phyloP scores from a whole-genome alignment of 1,140 invertebrate species.

The Rhizoglyphus robini region DNA sequence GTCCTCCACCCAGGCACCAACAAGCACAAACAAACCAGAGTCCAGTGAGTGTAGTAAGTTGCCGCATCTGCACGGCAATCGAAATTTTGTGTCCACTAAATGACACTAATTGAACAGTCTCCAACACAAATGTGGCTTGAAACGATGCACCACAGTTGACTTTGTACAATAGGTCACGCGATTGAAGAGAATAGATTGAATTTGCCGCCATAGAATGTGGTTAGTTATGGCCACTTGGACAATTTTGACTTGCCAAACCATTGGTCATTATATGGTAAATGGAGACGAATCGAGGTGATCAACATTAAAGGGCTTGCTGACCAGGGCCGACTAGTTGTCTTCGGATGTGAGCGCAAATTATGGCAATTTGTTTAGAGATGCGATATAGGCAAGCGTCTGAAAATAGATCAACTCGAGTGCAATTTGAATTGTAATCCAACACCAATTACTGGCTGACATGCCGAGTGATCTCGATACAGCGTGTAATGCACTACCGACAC shows the following conservation, averaged over 20 bases:
- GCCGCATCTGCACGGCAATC: too few relatives aligned
- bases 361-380: neutral
- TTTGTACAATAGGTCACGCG: neutral
- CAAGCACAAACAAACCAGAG: too few relatives aligned
- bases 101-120: too few relatives aligned
- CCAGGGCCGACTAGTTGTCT: too few relatives aligned
- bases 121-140: too few relatives aligned
- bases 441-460: neutral
- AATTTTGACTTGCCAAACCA: neutral
- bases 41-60: too few relatives aligned
- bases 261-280: too few relatives aligned
- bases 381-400: neutral
- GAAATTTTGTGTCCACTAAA: too few relatives aligned
- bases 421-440: slow-evolving; percentile 11
- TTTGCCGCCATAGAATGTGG: neutral
- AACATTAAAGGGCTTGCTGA: too few relatives aligned
- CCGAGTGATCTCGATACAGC: neutral
- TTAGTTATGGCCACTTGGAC: neutral
- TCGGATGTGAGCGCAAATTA: too few relatives aligned
- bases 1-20: neutral
- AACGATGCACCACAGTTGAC: too few relatives aligned
- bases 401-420: neutral
- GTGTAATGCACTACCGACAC: neutral
- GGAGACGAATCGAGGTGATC: neutral
- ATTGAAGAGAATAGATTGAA: neutral